Evolutionary conservation across 2,888 invertebrate genomes (phyloP).

Genomic region (Brachylomia viminalis): DNA sequence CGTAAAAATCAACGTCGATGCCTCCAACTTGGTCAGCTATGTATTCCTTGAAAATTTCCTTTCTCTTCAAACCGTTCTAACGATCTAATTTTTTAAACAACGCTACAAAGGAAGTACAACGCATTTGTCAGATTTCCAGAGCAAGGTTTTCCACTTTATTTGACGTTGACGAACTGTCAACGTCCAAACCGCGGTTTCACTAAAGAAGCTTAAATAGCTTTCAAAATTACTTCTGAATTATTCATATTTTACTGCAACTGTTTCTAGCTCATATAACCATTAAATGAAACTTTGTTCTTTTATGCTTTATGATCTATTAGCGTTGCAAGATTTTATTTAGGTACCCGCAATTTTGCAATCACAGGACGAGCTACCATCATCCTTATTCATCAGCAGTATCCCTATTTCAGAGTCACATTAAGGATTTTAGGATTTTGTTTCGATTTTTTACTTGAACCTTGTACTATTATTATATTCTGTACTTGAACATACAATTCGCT

Average conservation of each 20-base stretch:
- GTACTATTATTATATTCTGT: too few species aligned
- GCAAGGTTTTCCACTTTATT: conserved; percentile 35
- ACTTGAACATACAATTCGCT: conserved; percentile 10
- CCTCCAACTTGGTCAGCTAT: neutral
- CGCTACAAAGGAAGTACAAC: neutral
- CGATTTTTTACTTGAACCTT: too few species aligned
- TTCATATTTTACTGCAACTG: conserved; percentile 21
- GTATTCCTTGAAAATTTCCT: neutral
- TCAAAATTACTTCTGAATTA: conserved; percentile 30
- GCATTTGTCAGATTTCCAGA: conserved; percentile 18
- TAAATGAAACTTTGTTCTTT: neutral
- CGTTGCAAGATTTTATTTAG: neutral
- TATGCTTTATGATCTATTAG: neutral
- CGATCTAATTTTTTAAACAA: conserved; percentile 9
- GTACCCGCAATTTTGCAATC: neutral
- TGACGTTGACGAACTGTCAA: too few species aligned
- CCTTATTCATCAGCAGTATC: neutral
- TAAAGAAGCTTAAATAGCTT: conserved; percentile 33
- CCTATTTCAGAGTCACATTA: neutral
- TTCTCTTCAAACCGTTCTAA: neutral
- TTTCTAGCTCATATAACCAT: neutral
- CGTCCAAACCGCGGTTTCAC: conserved; percentile 15
- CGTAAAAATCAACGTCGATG: neutral
- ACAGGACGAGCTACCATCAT: neutral
- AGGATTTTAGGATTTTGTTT: neutral